Base-by-base conservation (phyloP, 2,113 vertebrate genomes). In the Phalacrocorax brasilianus region DNA sequence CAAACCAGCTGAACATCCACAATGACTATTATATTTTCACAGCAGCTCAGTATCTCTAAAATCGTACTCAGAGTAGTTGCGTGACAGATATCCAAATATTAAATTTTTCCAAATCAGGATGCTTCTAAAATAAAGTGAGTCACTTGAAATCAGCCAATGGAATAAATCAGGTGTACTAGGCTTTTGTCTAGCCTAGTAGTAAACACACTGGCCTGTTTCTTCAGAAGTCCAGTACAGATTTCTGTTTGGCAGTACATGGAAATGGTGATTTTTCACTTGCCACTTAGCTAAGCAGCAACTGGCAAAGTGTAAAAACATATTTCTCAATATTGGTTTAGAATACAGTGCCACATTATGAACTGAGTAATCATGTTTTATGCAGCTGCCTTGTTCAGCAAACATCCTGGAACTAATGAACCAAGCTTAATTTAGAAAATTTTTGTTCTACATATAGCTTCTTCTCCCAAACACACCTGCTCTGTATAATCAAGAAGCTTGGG, bases 131-230 rank as follows among this genome's bases (percentile, higher is more conserved):
- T 62, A 81, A 50, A 18, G 14, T 63, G n/a, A 87, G 20, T 72
- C 8, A 56, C 22, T 66, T 93, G 47, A 90, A 90, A 76, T 33
- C 17, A 82, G 12, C 3, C 13, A 30, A 5, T 71, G 55, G 55
- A 65, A 88, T 30, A 90, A 88, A 93, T 63, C n/a, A 59, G 6
- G 23, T 63, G 12, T 85, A 38, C 38, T 38, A 38, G 38, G 38
- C 33, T 79, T 0, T 50, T 72, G 8, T 44, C 28, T 2, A 0
- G 10, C n/a, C 5, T 50, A 30, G 26, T 44, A 27, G 32, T 44
- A n/a, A 76, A 67, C 16, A 4, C 26, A 38, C 22, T 35, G 17
- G 2, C 17, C 13, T 67, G 5, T 78, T 84, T 94, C 32, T 75
- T 81, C 32, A 70, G 22, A 67, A 62, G 30, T 35, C 11, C 14